Evolutionary conservation across 2,113 vertebrate genomes (phyloP).

Genomic region (Cottus gobio): DNA sequence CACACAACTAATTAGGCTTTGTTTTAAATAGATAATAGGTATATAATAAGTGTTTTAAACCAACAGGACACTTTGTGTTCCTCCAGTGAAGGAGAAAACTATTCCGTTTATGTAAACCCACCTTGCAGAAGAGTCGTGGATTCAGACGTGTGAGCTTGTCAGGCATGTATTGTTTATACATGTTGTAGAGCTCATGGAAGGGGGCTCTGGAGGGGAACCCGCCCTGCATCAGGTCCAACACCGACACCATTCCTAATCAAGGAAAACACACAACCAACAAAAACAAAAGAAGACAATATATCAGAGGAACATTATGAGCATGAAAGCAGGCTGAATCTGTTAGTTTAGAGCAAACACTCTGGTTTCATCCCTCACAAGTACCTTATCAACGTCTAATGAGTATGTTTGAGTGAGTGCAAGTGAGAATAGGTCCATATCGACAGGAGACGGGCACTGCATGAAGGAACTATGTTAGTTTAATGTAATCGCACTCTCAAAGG

Average conservation of each 20-base stretch:
- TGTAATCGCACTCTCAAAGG: background rate
- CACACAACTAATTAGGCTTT: conserved; percentile 27
- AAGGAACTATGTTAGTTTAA: background rate
- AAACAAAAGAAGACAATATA: background rate
- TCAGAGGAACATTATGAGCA: background rate
- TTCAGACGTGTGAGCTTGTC: conserved; percentile 93
- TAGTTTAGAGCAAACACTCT: background rate
- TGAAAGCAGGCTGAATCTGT: background rate
- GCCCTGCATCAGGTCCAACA: conserved; percentile 98
- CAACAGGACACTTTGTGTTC: background rate
- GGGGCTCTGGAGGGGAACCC: conserved; percentile 97
- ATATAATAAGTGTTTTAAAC: conserved; percentile 14
- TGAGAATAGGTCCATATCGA: background rate
- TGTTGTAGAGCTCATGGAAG: conserved; percentile 98
- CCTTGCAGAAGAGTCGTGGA: conserved; percentile 98
- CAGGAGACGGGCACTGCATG: background rate
- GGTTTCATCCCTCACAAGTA: background rate
- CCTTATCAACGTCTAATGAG: background rate
- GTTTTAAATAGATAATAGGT: conserved; percentile 21
- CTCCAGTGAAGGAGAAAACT: conserved; percentile 15
- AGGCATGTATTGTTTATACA: conserved; percentile 98
- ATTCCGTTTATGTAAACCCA: conserved; percentile 51
- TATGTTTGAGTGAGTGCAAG: background rate
- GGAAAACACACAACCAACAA: background rate
- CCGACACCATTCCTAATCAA: conserved; percentile 95